A percentile compares a stretch with the other conserved stretches of the same genome.
phyloP scores from a whole-genome alignment of 2,888 invertebrate genomes.

The Parnassius glacialis region DNA sequence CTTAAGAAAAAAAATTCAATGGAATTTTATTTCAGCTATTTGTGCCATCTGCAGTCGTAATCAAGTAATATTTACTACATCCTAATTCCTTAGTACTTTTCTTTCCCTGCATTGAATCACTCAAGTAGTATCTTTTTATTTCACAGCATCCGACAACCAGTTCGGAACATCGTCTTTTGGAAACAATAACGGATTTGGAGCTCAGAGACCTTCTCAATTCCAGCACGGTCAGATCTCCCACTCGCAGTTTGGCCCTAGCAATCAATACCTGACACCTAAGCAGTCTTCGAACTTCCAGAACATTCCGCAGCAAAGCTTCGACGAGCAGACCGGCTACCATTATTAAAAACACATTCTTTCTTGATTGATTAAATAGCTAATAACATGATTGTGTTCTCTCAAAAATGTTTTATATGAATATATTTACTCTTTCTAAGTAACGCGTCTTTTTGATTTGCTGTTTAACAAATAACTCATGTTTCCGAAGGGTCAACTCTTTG shows the following conservation, averaged over 20 bases:
- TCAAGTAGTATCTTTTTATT: not conserved
- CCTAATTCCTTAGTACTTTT: no score
- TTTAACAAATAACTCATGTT: no score
- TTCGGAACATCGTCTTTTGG: slow-evolving; percentile 38
- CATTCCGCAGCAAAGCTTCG: slow-evolving; percentile 63
- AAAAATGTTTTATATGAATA: slow-evolving; percentile 25
- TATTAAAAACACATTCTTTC: slow-evolving; percentile 44
- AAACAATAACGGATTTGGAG: slow-evolving; percentile 27
- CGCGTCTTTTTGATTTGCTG: no score
- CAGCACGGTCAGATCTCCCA: slow-evolving; percentile 15
- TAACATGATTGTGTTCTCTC: slow-evolving; percentile 28
- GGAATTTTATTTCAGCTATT: no score
- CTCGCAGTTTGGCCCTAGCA: slow-evolving; percentile 46
- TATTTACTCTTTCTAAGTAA: slow-evolving; percentile 19
- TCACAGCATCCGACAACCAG: slow-evolving; percentile 37
- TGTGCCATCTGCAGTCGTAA: no score
- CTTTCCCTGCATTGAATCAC: no score
- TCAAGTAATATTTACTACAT: no score
- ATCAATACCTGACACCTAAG: slow-evolving; percentile 64
- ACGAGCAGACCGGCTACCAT: slow-evolving; percentile 66
- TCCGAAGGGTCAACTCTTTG: no score
- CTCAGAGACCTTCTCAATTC: slow-evolving; percentile 21
- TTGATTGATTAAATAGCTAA: slow-evolving; percentile 17
- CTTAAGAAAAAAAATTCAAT: no score
- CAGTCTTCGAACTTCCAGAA: slow-evolving; percentile 45